Percentiles rank a stretch among this genome's conserved stretches.
Evolutionary conservation across 2,888 invertebrate genomes (phyloP).

Genomic region (Ochropleura plecta): DNA sequence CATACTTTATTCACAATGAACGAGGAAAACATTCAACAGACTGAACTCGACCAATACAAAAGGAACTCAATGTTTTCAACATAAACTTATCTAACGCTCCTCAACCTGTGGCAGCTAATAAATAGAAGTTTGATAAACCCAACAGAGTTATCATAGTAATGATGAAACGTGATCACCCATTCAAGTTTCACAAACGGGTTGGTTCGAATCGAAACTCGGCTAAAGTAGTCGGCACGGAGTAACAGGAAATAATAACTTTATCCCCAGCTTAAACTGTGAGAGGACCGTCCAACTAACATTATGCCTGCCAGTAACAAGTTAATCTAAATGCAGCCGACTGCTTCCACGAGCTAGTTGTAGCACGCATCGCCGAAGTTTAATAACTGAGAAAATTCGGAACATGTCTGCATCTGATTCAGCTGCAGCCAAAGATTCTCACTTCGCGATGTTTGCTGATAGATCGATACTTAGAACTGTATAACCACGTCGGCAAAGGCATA

Average conservation of each 20-base stretch:
- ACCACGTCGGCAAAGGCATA: constrained; percentile 52
- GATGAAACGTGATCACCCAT: constrained; percentile 87
- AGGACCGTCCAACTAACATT: constrained; percentile 89
- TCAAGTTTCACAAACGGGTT: constrained; percentile 87
- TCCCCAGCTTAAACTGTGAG: constrained; percentile 85
- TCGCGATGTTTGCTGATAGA: constrained; percentile 61
- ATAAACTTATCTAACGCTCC: constrained; percentile 63
- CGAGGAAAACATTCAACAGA: constrained; percentile 30
- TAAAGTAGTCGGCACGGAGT: constrained; percentile 86
- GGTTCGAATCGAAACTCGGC: constrained; percentile 87
- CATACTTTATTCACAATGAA: not conserved
- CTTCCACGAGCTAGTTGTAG: constrained; percentile 81
- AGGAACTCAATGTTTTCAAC: constrained; percentile 35
- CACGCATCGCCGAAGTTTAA: constrained; percentile 88
- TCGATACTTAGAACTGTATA: constrained; percentile 18
- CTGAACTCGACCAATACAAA: constrained; percentile 35
- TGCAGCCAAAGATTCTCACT: constrained; percentile 71
- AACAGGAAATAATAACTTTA: constrained; percentile 90
- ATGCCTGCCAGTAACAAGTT: constrained; percentile 90
- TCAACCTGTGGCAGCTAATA: constrained; percentile 76
- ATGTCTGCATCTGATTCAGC: constrained; percentile 80
- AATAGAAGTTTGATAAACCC: constrained; percentile 82
- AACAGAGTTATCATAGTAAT: constrained; percentile 83
- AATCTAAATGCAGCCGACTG: constrained; percentile 89
- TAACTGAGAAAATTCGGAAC: constrained; percentile 85